Conservation (phyloP, 1,140 invertebrate genomes). For the Psix sp. region DNA sequence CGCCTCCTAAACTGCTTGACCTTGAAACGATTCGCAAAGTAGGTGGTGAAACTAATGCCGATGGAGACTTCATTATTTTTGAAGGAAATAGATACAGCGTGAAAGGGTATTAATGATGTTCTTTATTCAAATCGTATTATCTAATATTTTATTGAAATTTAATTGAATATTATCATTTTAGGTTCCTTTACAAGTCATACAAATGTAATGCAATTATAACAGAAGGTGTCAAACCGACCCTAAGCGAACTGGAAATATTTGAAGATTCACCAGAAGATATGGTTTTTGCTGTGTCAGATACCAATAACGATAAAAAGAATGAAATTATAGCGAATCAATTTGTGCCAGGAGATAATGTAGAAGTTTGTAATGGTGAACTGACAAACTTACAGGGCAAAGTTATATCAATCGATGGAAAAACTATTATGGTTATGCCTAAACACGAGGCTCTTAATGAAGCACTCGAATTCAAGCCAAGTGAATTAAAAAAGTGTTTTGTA, state of each 20-base stretch:
- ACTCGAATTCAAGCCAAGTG: constrained; percentile 92
- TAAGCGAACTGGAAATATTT: constrained; percentile 96
- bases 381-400: constrained; percentile 96
- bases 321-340: constrained; percentile 82
- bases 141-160: constrained; percentile 2
- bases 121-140: background rate
- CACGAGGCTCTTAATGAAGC: constrained; percentile 94
- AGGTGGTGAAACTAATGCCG: constrained; percentile 95
- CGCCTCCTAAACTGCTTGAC: constrained; percentile 95
- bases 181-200: constrained; percentile 96
- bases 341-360: constrained; percentile 97
- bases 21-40: constrained; percentile 94
- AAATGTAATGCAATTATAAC: constrained; percentile 93
- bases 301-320: constrained; percentile 82
- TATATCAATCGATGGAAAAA: constrained; percentile 94
- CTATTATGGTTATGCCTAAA: constrained; percentile 97
- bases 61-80: constrained; percentile 97
- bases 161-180: constrained; percentile 25
- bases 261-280: constrained; percentile 95
- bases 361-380: constrained; percentile 96
- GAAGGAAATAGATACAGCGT: constrained; percentile 96
- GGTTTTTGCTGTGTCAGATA: constrained; percentile 83
- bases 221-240: constrained; percentile 95
- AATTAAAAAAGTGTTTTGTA: constrained; percentile 95
- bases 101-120: constrained; percentile 79